Evolutionary conservation across 1,140 invertebrate species (phyloP), one percentile per base, ranked within the genome.

Genomic region (Drosophila mauritiana): DNA sequence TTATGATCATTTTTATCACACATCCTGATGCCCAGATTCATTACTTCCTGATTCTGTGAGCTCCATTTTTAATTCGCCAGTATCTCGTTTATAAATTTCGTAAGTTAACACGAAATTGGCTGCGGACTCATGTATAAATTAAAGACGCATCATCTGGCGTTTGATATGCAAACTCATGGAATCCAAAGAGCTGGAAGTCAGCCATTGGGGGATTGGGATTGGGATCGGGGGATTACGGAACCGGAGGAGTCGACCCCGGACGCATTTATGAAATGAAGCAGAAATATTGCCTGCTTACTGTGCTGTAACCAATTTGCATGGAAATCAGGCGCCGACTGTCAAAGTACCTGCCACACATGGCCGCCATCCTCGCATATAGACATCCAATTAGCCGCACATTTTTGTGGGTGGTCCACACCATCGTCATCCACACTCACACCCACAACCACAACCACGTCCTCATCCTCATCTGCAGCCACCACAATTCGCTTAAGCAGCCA

Each of bases 291-390:
- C 82, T 88, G 82, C 82, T 85, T 85, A 85, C 78, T 85, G 83
- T 85, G 78, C 83, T 86, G 82, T 88, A 86, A 86, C 83, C 83
- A 86, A 86, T 86, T 86, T 86, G 82, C 82, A 86, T 86, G 84
- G 82, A 86, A 86, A 86, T 86, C 79, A 86, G 69, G 62, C 72
- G 65, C 65, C 76, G 73, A 62, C 62, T 62, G 77, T 85, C 81
- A 80, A 80, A 80, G 67, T 62, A 67, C 72, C 81, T 63, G 74
- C 49, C 49, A 54, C 34, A 45, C 40, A 20, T 34, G 62, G 25
- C 51, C 45, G 39, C 39, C 63, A 67, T 68, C 59, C 59, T 4
- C 54, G 59, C 54, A 79, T 54, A 59, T 70, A 77, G 68, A 76
- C 79, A 82, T 82, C 80, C 79, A 82, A 82, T 82, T 82, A 82